Conservation (phyloP, 2,797 vertebrate species). For the Huso huso region DNA sequence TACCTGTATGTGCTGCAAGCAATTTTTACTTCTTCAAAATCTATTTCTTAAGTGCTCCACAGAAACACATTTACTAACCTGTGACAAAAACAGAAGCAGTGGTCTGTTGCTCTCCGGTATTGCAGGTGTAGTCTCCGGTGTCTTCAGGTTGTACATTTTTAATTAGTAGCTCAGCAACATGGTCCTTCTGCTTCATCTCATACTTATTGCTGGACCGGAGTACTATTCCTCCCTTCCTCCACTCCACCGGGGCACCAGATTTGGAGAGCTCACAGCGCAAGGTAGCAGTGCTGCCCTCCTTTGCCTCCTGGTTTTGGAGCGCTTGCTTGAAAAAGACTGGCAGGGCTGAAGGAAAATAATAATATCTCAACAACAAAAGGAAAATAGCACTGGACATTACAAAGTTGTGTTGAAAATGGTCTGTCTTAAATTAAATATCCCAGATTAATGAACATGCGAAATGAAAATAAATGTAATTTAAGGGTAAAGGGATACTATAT, state of each 20-base stretch:
- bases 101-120: slow-evolving; percentile 11
- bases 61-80: slow-evolving; percentile 1
- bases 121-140: slow-evolving; percentile 10
- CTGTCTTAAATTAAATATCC: no score
- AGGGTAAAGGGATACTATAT: no score
- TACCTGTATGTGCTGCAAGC: no score
- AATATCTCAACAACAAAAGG: no score
- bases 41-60: background rate
- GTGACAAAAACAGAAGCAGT: slow-evolving; percentile 8
- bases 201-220: slow-evolving; percentile 16
- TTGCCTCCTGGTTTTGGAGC: slow-evolving; percentile 30
- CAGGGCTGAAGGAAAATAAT: no score
- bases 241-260: slow-evolving; percentile 23
- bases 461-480: no score
- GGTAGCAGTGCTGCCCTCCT: slow-evolving; percentile 39
- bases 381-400: no score
- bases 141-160: slow-evolving; percentile 10
- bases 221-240: slow-evolving; percentile 12
- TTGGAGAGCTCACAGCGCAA: slow-evolving; percentile 37
- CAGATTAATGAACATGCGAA: no score
- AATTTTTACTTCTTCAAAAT: background rate
- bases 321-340: slow-evolving; percentile 38
- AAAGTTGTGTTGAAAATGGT: no score
- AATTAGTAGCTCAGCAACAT: slow-evolving; percentile 4
- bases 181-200: slow-evolving; percentile 8